Percentiles rank a stretch among this genome's conserved stretches.
These are phyloP conservation scores for Centruroides sculpturatus DNA, from an alignment of 1,140 invertebrate genomes.

Conservation along the genomic window DNA sequence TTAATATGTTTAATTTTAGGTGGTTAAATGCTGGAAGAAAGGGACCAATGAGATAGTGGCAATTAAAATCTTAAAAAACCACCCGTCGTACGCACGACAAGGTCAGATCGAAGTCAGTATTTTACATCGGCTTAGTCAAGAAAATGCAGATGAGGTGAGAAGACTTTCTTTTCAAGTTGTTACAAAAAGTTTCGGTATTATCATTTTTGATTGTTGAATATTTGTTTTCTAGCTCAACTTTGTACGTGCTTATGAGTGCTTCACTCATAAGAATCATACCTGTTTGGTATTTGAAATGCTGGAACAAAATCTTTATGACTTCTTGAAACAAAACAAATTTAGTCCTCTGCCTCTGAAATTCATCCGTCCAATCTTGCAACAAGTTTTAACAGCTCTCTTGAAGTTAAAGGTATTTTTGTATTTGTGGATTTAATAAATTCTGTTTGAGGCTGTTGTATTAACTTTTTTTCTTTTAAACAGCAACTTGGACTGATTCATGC, in stretches of 20 bases:
- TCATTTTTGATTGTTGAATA: background rate
- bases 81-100: constrained; percentile 97
- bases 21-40: constrained; percentile 99
- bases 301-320: constrained; percentile 98
- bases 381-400: constrained; percentile 91
- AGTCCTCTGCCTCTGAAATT: constrained; percentile 92
- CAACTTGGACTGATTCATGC: constrained; percentile 98
- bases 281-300: constrained; percentile 99
- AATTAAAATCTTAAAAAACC: constrained; percentile 99
- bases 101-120: constrained; percentile 98
- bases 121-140: constrained; percentile 90
- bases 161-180: too few relatives aligned
- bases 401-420: constrained; percentile 58
- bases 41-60: constrained; percentile 99
- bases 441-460: background rate
- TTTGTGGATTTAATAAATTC: background rate
- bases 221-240: constrained; percentile 51
- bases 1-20: constrained; percentile 31
- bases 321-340: constrained; percentile 99
- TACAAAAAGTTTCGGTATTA: background rate
- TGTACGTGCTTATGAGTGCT: constrained; percentile 97
- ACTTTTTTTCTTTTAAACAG: constrained; percentile 23
- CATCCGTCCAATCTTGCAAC: constrained; percentile 94
- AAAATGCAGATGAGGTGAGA: constrained; percentile 70
- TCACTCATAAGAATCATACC: constrained; percentile 98